Percentiles rank a stretch among this genome's conserved stretches.
Evolutionary conservation across 2,797 vertebrate species (phyloP).

Genomic region (Brotula barbata): DNA sequence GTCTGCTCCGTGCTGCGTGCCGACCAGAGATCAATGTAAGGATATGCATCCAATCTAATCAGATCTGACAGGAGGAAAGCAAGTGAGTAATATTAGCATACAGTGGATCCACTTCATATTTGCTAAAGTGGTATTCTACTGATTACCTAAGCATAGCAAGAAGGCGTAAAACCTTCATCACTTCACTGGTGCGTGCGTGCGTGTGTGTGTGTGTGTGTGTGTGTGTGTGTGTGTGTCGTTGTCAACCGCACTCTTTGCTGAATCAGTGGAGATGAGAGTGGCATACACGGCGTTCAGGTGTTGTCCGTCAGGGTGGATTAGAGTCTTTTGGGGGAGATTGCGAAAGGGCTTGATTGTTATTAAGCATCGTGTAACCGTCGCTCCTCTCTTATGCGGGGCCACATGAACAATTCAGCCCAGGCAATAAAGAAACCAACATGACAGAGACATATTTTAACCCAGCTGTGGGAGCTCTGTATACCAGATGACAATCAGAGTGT

Average conservation of each 20-base stretch:
- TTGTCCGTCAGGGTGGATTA: slow-evolving; percentile 93
- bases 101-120: slow-evolving; percentile 66
- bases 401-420: slow-evolving; percentile 90
- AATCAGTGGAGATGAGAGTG: slow-evolving; percentile 73
- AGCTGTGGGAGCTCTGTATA: slow-evolving; percentile 77
- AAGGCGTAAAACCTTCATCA: slow-evolving; percentile 37
- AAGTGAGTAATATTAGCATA: slow-evolving; percentile 62
- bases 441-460: slow-evolving; percentile 59
- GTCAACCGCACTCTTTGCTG: neutral
- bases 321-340: slow-evolving; percentile 90
- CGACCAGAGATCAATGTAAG: slow-evolving; percentile 60
- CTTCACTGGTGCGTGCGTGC: neutral
- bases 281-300: slow-evolving; percentile 87
- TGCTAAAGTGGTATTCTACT: slow-evolving; percentile 61
- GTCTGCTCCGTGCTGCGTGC: slow-evolving; percentile 31
- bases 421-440: slow-evolving; percentile 71
- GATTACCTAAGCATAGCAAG: slow-evolving; percentile 65
- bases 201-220: slow-evolving; percentile 19
- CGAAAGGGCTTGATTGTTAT: slow-evolving; percentile 94
- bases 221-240: neutral
- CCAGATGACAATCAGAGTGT: slow-evolving; percentile 51
- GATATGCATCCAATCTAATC: slow-evolving; percentile 65
- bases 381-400: slow-evolving; percentile 90
- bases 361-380: slow-evolving; percentile 87
- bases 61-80: slow-evolving; percentile 69